A percentile compares a stretch with the other conserved stretches of the same genome.
phyloP scores from a whole-genome alignment of 2,113 vertebrate genomes.

The Castor canadensis region DNA sequence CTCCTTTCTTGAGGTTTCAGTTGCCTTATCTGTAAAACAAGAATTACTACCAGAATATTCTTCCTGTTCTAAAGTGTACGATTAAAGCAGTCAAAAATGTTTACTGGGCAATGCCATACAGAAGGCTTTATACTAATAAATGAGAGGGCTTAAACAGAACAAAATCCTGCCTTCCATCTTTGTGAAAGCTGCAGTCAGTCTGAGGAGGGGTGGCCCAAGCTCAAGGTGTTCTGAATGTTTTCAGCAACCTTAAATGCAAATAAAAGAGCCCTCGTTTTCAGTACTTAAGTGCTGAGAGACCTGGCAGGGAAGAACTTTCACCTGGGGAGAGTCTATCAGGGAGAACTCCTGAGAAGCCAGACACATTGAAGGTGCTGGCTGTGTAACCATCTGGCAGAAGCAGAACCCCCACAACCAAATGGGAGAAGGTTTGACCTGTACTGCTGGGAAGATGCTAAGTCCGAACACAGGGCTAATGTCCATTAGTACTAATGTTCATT shows the following conservation, averaged over 20 bases:
- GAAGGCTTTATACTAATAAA: neutral
- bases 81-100: neutral
- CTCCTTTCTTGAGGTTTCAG: too few relatives aligned
- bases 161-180: neutral
- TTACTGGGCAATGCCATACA: neutral
- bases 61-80: neutral
- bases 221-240: neutral
- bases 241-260: neutral
- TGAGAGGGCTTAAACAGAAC: neutral
- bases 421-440: neutral
- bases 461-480: neutral
- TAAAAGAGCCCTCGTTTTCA: neutral
- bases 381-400: neutral
- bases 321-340: neutral
- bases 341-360: neutral
- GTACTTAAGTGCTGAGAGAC: neutral
- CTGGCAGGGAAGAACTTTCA: neutral
- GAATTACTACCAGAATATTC: neutral
- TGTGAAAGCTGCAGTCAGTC: neutral
- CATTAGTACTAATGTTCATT: neutral
- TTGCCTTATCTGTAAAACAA: too few relatives aligned
- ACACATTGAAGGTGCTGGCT: neutral
- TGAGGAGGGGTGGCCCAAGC: neutral
- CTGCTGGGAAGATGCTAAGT: neutral
- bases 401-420: neutral